A percentile compares a stretch with the other conserved stretches of the same genome.
Conservation (phyloP, 2,113 vertebrate genomes). For the Neofelis nebulosa region DNA sequence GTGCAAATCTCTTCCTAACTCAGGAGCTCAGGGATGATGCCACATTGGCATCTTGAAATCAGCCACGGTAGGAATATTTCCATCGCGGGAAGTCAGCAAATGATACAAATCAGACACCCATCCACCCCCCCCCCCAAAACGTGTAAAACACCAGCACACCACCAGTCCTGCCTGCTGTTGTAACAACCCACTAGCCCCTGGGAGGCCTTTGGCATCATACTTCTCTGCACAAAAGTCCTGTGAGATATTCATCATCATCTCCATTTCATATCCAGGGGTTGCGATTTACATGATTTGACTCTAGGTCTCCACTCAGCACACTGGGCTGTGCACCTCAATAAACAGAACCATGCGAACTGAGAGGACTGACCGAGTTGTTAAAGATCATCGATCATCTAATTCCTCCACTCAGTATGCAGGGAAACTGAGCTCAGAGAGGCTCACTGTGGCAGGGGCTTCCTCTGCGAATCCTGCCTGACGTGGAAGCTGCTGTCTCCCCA, state of each 20-base stretch:
- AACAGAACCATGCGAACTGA: background rate
- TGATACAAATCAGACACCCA: background rate
- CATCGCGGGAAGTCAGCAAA: background rate
- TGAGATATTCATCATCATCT: background rate
- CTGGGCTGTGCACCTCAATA: background rate
- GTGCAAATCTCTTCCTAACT: background rate
- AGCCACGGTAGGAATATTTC: background rate
- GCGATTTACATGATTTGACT: background rate
- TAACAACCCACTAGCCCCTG: background rate
- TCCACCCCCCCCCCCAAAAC: background rate
- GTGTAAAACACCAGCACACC: background rate
- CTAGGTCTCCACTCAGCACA: background rate
- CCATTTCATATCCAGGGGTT: background rate
- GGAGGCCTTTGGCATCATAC: background rate
- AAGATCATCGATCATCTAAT: background rate
- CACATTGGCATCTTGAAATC: background rate
- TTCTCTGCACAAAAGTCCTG: background rate
- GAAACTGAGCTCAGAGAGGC: background rate
- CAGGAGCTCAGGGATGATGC: background rate
- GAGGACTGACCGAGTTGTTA: background rate
- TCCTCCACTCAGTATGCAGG: background rate
- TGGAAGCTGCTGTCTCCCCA: background rate
- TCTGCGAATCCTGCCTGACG: background rate
- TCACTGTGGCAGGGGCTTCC: background rate
- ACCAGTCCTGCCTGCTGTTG: background rate